Conservation (phyloP, 2,113 vertebrate species). For the western clawed frog (Xenopus tropicalis) region UCB_Xtro_10.0 CM004445.2:27927501-27928000, state of each 20-base stretch:
- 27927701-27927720: not conserved
- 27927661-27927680: slow-evolving; percentile 2
- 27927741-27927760: slow-evolving; percentile 22
- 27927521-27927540: not conserved
- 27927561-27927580: not conserved
- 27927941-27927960: too few relatives aligned
- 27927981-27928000: too few relatives aligned
- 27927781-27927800: not conserved
- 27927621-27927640: too few relatives aligned
- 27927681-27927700: not conserved
- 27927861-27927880: too few relatives aligned
- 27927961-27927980: too few relatives aligned
- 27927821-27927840: too few relatives aligned
- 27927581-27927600: not conserved
- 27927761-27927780: slow-evolving; percentile 15
- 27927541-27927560: not conserved
- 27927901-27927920: too few relatives aligned
- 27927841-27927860: too few relatives aligned
- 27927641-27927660: not conserved
- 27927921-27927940: too few relatives aligned
- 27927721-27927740: slow-evolving; percentile 6
- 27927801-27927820: too few relatives aligned
- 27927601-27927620: too few relatives aligned
- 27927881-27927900: too few relatives aligned
- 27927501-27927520: not conserved